A percentile compares a stretch with the other conserved stretches of the same genome.
These are phyloP conservation scores for Spongia lamella DNA, from an alignment of 37 sponge, comb jelly and placozoan genomes.

Conservation along the genomic window DNA sequence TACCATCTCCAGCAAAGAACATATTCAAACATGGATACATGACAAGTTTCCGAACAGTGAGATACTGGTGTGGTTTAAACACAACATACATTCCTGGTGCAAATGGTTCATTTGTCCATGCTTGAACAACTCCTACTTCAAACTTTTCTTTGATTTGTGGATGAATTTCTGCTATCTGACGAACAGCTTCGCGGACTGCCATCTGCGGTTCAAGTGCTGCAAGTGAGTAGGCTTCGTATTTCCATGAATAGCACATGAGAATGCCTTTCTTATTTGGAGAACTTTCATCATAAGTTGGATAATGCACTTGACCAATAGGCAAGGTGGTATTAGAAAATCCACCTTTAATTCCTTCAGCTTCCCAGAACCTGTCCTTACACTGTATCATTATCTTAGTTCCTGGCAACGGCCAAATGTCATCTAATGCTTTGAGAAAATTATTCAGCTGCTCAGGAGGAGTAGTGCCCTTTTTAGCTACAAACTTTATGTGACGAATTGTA, in stretches of 20 bases:
- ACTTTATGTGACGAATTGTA: slow-evolving; percentile 27
- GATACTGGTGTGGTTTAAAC: slow-evolving; percentile 21
- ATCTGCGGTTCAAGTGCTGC: slow-evolving; percentile 14
- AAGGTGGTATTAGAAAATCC: slow-evolving; percentile 28
- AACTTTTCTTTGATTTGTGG: slow-evolving; percentile 44
- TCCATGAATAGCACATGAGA: slow-evolving; percentile 58
- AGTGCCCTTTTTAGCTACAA: not conserved
- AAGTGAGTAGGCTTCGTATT: slow-evolving; percentile 50
- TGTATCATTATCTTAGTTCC: slow-evolving; percentile 58
- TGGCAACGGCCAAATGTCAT: slow-evolving; percentile 31
- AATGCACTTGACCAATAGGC: slow-evolving; percentile 56
- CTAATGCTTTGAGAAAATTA: slow-evolving; percentile 14
- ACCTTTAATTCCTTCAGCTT: slow-evolving; percentile 1
- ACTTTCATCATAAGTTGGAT: slow-evolving; percentile 32
- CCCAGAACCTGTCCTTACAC: slow-evolving; percentile 52
- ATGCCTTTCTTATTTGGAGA: slow-evolving; percentile 5
- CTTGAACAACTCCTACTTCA: slow-evolving; percentile 31
- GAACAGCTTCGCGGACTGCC: slow-evolving; percentile 42
- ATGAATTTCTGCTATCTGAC: slow-evolving; percentile 42
- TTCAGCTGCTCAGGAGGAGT: not conserved
- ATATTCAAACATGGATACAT: slow-evolving; percentile 32
- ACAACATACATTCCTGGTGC: slow-evolving; percentile 45
- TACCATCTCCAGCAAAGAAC: slow-evolving; percentile 68
- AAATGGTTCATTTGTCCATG: slow-evolving; percentile 59
- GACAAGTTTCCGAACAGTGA: not conserved